A percentile compares a stretch with the other conserved stretches of the same genome.
Evolutionary conservation across 2,797 vertebrate genomes (phyloP).

Genomic region (Syngnathus acus): DNA sequence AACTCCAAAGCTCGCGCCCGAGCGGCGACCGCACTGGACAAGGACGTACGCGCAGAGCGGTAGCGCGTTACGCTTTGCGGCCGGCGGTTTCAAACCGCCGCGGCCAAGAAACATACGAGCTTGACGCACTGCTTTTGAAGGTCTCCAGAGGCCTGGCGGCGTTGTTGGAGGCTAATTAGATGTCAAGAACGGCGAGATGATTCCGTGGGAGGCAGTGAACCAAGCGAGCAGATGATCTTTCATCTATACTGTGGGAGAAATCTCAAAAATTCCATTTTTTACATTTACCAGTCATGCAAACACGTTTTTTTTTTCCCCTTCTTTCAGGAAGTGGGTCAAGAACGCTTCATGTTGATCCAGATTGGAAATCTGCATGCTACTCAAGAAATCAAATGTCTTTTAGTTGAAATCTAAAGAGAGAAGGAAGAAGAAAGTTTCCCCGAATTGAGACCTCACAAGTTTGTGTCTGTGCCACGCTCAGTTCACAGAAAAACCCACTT

Average conservation of each 20-base stretch:
- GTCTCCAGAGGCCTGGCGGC: slow-evolving; percentile 22
- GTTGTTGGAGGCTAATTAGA: slow-evolving; percentile 11
- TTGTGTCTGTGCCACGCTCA: neutral
- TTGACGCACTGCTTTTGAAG: slow-evolving; percentile 43
- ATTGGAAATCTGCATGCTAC: too few relatives aligned
- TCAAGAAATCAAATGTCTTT: too few relatives aligned
- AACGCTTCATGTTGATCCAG: too few relatives aligned
- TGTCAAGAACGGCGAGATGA: slow-evolving; percentile 1
- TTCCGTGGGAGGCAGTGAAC: neutral
- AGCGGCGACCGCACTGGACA: slow-evolving; percentile 52
- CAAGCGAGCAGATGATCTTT: neutral
- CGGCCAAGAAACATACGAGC: slow-evolving; percentile 61
- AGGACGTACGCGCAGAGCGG: slow-evolving; percentile 47
- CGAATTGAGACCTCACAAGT: slow-evolving; percentile 1
- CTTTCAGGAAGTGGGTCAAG: too few relatives aligned
- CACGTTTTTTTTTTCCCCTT: too few relatives aligned
- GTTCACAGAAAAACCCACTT: neutral
- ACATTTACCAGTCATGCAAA: too few relatives aligned
- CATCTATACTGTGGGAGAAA: too few relatives aligned
- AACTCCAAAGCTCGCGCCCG: slow-evolving; percentile 31
- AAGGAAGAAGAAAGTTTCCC: neutral
- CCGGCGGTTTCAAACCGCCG: slow-evolving; percentile 44
- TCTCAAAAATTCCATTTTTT: too few relatives aligned
- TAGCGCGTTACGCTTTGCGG: slow-evolving; percentile 62
- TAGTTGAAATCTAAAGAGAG: neutral